phyloP scores from a whole-genome alignment of 2,797 vertebrate species.

The Sphaeramia orbicularis region DNA sequence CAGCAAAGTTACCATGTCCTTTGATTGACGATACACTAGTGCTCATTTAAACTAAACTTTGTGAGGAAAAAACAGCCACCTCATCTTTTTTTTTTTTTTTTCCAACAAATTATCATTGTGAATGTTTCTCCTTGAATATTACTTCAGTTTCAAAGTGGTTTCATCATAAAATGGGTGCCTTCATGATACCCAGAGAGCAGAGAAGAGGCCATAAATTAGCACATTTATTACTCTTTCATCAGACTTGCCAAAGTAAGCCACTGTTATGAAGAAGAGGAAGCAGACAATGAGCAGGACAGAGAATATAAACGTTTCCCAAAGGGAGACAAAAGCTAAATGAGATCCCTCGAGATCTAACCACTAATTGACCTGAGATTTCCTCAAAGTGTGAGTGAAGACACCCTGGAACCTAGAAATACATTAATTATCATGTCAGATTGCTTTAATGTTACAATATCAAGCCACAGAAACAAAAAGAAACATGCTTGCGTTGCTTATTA shows the following conservation, averaged over 20 bases:
- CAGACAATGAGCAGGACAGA: slow-evolving; percentile 34
- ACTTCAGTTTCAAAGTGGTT: slow-evolving; percentile 72
- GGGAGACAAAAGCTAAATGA: slow-evolving; percentile 43
- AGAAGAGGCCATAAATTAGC: slow-evolving; percentile 65
- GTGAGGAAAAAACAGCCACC: slow-evolving; percentile 23
- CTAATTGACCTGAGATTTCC: slow-evolving; percentile 62
- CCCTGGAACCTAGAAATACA: slow-evolving; percentile 20
- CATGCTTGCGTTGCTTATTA: not conserved
- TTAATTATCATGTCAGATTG: slow-evolving; percentile 32
- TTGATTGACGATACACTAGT: slow-evolving; percentile 23
- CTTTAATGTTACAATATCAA: slow-evolving; percentile 9
- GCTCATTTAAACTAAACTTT: slow-evolving; percentile 46
- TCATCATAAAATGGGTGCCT: slow-evolving; percentile 72
- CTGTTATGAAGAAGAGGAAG: slow-evolving; percentile 63
- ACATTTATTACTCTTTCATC: slow-evolving; percentile 75
- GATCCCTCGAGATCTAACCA: slow-evolving; percentile 42
- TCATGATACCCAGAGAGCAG: slow-evolving; percentile 63
- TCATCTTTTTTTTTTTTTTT: slow-evolving; percentile 57
- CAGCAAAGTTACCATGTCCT: slow-evolving; percentile 37
- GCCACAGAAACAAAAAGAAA: not conserved
- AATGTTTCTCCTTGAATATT: slow-evolving; percentile 49
- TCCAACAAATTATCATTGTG: slow-evolving; percentile 30
- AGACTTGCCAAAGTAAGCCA: slow-evolving; percentile 61
- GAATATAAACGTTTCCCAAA: slow-evolving; percentile 39
- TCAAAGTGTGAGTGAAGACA: slow-evolving; percentile 36